These are phyloP conservation scores for Gobionotothen gibberifrons DNA, from an alignment of 2,797 vertebrate genomes.

Conservation along the genomic window DNA sequence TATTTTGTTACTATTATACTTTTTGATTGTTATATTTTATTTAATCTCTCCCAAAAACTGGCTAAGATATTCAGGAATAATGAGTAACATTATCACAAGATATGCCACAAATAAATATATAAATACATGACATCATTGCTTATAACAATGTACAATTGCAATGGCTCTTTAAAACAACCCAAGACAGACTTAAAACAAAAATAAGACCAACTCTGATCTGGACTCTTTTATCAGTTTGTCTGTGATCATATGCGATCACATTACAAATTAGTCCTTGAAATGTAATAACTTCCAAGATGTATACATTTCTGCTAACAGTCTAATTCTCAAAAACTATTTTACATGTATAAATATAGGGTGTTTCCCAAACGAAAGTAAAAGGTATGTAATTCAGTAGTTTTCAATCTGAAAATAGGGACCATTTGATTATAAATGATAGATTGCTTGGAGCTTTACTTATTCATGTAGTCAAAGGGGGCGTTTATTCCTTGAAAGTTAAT, in stretches of 20 bases:
- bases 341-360: constrained; percentile 1
- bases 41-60: too few relatives aligned
- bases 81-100: not conserved
- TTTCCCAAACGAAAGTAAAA: not conserved
- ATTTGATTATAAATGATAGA: not conserved
- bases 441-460: not conserved
- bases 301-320: not conserved
- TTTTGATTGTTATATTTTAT: too few relatives aligned
- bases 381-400: not conserved
- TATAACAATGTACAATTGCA: not conserved
- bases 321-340: not conserved
- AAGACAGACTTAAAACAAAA: not conserved
- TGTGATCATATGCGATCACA: not conserved
- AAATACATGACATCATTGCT: not conserved
- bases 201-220: not conserved
- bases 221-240: not conserved
- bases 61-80: not conserved
- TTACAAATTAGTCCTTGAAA: not conserved
- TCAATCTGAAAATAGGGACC: not conserved
- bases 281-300: not conserved
- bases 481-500: not conserved
- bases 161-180: not conserved
- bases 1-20: too few relatives aligned
- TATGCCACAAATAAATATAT: not conserved
- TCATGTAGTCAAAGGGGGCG: not conserved